Conservation (phyloP, 2,113 vertebrate species). For the Chaenogobius annularis region DNA sequence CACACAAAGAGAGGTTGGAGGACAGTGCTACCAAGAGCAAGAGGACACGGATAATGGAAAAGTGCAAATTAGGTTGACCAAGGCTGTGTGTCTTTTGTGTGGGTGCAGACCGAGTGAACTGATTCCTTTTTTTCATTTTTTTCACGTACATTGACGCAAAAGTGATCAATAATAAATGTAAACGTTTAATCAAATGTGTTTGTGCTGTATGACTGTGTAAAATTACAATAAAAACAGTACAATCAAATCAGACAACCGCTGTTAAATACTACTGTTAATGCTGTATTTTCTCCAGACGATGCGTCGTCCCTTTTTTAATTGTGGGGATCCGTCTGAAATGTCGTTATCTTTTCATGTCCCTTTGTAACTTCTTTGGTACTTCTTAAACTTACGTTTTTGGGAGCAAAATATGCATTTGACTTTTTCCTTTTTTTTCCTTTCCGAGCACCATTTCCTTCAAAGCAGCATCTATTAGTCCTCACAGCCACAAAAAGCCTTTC, state of each 20-base stretch:
- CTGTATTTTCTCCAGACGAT: no score
- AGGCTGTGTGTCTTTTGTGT: conserved; percentile 40
- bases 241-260: background rate
- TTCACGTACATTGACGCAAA: background rate
- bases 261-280: no score
- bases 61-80: conserved; percentile 22
- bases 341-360: no score
- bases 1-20: conserved; percentile 21
- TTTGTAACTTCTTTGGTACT: no score
- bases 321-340: no score
- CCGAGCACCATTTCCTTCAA: conserved; percentile 22
- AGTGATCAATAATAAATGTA: background rate
- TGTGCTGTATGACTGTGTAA: background rate
- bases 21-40: conserved; percentile 8
- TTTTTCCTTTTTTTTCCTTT: background rate
- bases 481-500: conserved; percentile 37
- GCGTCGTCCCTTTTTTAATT: no score
- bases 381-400: no score
- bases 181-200: background rate
- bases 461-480: conserved; percentile 4
- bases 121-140: background rate
- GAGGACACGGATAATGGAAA: conserved; percentile 15
- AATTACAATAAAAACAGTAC: background rate
- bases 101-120: background rate
- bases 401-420: background rate